A percentile compares a stretch with the other conserved stretches of the same genome.
These are phyloP conservation scores for Penaeus chinensis DNA, from an alignment of 1,140 invertebrate genomes.

Conservation along the genomic window DNA sequence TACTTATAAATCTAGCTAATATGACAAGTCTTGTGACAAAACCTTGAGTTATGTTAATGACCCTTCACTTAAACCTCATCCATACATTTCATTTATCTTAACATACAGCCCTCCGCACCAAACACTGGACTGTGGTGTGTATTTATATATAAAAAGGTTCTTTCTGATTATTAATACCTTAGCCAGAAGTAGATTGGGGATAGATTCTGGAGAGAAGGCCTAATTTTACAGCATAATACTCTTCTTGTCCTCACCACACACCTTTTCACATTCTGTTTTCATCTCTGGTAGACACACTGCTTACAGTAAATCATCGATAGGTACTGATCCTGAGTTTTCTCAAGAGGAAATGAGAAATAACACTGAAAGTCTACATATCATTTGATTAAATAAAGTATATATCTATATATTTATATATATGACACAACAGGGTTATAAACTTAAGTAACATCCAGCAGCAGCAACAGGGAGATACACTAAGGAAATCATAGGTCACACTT, in stretches of 20 bases:
- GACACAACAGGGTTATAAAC: conserved; percentile 48
- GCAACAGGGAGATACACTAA: conserved; percentile 10
- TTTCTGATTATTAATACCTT: too few species aligned
- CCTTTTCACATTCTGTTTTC: conserved; percentile 3
- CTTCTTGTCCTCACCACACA: conserved; percentile 18
- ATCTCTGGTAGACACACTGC: conserved; percentile 2
- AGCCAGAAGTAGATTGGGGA: too few species aligned
- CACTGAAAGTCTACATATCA: conserved; percentile 20
- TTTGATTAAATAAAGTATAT: conserved; percentile 36
- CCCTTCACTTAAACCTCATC: too few species aligned
- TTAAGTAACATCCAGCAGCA: conserved; percentile 31
- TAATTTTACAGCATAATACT: too few species aligned
- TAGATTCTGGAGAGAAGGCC: too few species aligned
- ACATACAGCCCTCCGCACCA: too few species aligned
- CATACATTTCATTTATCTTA: too few species aligned
- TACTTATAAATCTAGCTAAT: too few species aligned
- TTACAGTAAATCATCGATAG: conserved; percentile 7
- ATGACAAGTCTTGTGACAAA: too few species aligned
- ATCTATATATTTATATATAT: conserved; percentile 30
- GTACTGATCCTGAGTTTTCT: conserved; percentile 57
- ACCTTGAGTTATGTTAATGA: too few species aligned
- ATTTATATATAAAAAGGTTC: too few species aligned
- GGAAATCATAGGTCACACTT: background rate
- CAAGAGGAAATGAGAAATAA: conserved; percentile 34
- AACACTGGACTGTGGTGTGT: too few species aligned